Conservation (phyloP, 1,140 invertebrate genomes). For the Drosophila chauvacae region DNA sequence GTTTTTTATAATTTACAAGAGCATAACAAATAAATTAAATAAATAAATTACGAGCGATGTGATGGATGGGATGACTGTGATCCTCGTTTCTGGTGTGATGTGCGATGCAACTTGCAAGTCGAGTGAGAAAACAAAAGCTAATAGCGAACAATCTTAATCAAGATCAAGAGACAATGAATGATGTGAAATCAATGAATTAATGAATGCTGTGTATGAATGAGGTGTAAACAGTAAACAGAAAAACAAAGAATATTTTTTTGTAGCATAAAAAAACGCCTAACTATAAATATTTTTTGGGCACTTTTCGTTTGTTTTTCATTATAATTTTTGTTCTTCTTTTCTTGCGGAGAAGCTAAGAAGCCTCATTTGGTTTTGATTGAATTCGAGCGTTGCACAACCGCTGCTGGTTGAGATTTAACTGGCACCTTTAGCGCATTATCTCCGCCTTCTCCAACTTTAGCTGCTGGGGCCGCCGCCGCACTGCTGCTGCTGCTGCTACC, state of each 20-base stretch:
- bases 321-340: not conserved
- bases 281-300: conserved; percentile 56
- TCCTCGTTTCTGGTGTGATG: conserved; percentile 1
- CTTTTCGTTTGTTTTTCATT: conserved; percentile 46
- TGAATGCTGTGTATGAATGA: not conserved
- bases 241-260: conserved; percentile 32
- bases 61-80: conserved; percentile 8
- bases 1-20: conserved; percentile 40
- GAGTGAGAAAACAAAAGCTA: conserved; percentile 37
- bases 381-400: conserved; percentile 62
- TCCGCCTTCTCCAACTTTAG: not conserved
- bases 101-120: not conserved
- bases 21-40: conserved; percentile 77
- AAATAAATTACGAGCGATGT: conserved; percentile 58
- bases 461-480: not conserved
- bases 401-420: conserved; percentile 45
- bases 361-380: conserved; percentile 73
- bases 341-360: conserved; percentile 14
- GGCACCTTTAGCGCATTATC: conserved; percentile 31
- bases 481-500: conserved; percentile 19
- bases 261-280: conserved; percentile 28
- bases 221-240: conserved; percentile 28
- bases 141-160: conserved; percentile 19
- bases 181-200: conserved; percentile 8
- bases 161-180: conserved; percentile 24